Conservation (phyloP, 2,888 invertebrate species). For the Cephus rjabovi region DNA sequence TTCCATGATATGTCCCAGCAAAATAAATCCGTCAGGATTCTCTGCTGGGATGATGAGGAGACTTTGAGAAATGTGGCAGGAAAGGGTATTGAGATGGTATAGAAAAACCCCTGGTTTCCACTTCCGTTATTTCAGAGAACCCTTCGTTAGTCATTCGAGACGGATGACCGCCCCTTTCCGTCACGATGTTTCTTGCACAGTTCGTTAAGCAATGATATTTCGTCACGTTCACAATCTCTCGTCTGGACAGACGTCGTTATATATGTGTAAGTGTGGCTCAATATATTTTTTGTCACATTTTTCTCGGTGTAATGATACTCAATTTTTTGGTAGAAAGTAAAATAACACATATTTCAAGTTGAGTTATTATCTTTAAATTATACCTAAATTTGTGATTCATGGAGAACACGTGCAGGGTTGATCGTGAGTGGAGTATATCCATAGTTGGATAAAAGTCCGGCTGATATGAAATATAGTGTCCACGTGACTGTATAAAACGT, state of each 20-base stretch:
- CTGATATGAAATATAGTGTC: not conserved
- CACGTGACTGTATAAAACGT: not conserved
- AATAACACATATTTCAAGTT: not conserved
- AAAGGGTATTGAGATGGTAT: slow-evolving; percentile 26
- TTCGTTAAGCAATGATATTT: slow-evolving; percentile 57
- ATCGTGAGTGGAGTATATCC: not conserved
- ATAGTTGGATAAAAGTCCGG: too few relatives aligned
- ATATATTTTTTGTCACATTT: not conserved
- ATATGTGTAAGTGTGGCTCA: not conserved
- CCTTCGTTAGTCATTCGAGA: slow-evolving; percentile 43
- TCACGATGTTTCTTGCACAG: slow-evolving; percentile 32
- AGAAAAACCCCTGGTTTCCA: slow-evolving; percentile 34
- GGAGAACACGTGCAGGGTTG: not conserved
- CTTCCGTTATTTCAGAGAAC: slow-evolving; percentile 42
- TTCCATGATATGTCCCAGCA: not conserved
- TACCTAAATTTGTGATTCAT: not conserved
- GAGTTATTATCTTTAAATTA: too few relatives aligned
- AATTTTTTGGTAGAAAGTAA: not conserved
- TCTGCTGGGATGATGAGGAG: not conserved
- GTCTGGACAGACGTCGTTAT: not conserved
- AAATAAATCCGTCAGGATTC: not conserved
- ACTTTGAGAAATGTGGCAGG: not conserved
- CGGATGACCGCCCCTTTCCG: slow-evolving; percentile 18
- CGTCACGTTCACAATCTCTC: slow-evolving; percentile 45
- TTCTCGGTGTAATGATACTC: not conserved